Percentiles rank a stretch among this genome's conserved stretches.
Evolutionary conservation across 2,888 invertebrate genomes (phyloP).

Genomic region (Eurytoma californica): DNA sequence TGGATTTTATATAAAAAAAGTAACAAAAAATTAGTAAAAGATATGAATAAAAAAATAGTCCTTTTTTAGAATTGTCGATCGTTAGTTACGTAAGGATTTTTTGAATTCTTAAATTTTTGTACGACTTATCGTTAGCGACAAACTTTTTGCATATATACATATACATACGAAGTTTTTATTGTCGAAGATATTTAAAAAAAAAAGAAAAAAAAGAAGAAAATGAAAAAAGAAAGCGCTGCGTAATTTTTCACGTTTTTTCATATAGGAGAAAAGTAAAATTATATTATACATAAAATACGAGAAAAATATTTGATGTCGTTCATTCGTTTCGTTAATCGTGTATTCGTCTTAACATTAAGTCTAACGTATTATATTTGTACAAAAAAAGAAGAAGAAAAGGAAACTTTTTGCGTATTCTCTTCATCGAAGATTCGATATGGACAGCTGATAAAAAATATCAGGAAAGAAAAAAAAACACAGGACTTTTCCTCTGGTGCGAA

Average conservation of each 20-base stretch:
- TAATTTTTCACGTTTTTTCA: constrained; percentile 53
- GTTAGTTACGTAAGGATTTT: constrained; percentile 53
- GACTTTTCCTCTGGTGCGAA: constrained; percentile 34
- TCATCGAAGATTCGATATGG: constrained; percentile 30
- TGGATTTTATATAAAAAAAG: constrained; percentile 34
- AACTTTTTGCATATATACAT: constrained; percentile 43
- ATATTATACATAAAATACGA: constrained; percentile 40
- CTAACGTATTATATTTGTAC: constrained; percentile 38
- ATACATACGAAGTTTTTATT: constrained; percentile 46
- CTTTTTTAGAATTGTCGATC: constrained; percentile 48
- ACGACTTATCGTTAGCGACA: constrained; percentile 49
- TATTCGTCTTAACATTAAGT: constrained; percentile 22
- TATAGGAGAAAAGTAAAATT: constrained; percentile 39
- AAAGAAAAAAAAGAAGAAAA: constrained; percentile 18
- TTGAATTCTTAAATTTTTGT: constrained; percentile 55
- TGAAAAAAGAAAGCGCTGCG: constrained; percentile 39
- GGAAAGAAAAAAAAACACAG: not conserved
- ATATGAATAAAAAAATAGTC: constrained; percentile 27
- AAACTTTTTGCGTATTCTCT: constrained; percentile 38
- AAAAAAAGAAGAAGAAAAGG: constrained; percentile 19
- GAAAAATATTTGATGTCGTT: constrained; percentile 39
- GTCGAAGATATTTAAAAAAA: constrained; percentile 35
- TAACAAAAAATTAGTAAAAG: constrained; percentile 14
- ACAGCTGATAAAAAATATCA: not conserved
- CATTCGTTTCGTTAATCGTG: constrained; percentile 39